Percentiles rank a stretch among this genome's conserved stretches.
Evolutionary conservation across 2,113 vertebrate genomes (phyloP).

Genomic region (Hydropotes inermis): DNA sequence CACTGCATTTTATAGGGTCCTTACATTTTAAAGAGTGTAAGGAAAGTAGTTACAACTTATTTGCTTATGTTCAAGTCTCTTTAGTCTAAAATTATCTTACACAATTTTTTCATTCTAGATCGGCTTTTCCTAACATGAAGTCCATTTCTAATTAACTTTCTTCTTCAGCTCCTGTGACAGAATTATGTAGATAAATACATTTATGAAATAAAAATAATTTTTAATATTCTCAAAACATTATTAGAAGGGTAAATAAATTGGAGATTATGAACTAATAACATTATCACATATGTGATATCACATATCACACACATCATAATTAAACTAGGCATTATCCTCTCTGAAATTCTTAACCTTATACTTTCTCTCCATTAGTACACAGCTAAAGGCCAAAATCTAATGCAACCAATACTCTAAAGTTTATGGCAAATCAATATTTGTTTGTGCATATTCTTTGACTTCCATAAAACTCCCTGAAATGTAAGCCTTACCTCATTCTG

Average conservation of each 20-base stretch:
- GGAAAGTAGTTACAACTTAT: not conserved
- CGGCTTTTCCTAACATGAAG: not conserved
- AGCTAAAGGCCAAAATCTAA: not conserved
- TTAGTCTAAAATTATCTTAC: not conserved
- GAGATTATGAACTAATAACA: not conserved
- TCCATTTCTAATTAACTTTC: not conserved
- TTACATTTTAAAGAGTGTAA: not conserved
- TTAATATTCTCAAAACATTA: not conserved
- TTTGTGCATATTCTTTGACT: not conserved
- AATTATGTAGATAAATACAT: not conserved
- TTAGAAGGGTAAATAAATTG: not conserved
- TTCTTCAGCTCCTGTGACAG: not conserved
- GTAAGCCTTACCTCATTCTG: constrained; percentile 92
- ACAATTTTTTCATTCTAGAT: not conserved
- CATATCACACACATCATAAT: not conserved
- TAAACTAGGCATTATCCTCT: not conserved
- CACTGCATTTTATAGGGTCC: not conserved
- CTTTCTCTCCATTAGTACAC: not conserved
- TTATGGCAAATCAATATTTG: not conserved
- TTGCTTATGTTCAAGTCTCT: not conserved
- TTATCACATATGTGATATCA: not conserved
- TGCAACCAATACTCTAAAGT: not conserved
- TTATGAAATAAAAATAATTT: not conserved
- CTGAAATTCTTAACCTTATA: not conserved
- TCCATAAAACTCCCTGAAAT: not conserved